Evolutionary conservation across 92 coral and sea anemone species (phyloP), one percentile per base, ranked within the genome.

Genomic region (Epizoanthus scotinus): DNA sequence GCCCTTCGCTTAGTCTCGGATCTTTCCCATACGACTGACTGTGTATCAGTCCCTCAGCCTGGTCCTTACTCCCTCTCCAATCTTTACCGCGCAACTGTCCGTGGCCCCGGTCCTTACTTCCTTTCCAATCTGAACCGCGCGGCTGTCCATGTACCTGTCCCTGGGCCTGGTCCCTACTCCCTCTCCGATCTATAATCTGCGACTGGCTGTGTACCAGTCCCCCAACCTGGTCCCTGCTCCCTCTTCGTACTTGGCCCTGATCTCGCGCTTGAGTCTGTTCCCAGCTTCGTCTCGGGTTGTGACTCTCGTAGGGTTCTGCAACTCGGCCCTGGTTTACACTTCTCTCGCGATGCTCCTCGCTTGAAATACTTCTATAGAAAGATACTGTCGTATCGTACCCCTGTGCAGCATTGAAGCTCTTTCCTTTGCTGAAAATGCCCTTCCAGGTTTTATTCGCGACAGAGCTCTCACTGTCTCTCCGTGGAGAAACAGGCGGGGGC

Each of bases 331-430:
- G 67, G 5, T 5, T 59, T 15, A 25, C 29, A 12, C 52, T 29
- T 49, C 60, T 29, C 13, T 49, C 62, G 18, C 67, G 49, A 34
- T 80, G 74, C 21, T 56, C 83, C 49, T 61, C 71, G 18, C 59
- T 77, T 22, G 86, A 87, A 47, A 84, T 67, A 67, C 91, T 88
- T 21, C 86, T 87, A 44, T 71, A 88, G 70, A 61, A 88, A 21
- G 79, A 90, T 1, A 90, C 86, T 85, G 91, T 89, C 58, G 80
- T 77, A 42, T 69, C 70, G 13, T 93, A 84, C 26, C 84, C 92
- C 72, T 90, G 94, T 2, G 84, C 62, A 0, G 90, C 77, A 24
- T 86, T 86, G n/a, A 90, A 87, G 70, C 87, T 83, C 22, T 80
- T 85, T 13, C 87, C 89, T 71, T 86, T 84, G 21, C 74, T 73